These are phyloP conservation scores for Doryteuthis pealeii DNA, from an alignment of 1,140 invertebrate species.

Conservation along the genomic window DNA sequence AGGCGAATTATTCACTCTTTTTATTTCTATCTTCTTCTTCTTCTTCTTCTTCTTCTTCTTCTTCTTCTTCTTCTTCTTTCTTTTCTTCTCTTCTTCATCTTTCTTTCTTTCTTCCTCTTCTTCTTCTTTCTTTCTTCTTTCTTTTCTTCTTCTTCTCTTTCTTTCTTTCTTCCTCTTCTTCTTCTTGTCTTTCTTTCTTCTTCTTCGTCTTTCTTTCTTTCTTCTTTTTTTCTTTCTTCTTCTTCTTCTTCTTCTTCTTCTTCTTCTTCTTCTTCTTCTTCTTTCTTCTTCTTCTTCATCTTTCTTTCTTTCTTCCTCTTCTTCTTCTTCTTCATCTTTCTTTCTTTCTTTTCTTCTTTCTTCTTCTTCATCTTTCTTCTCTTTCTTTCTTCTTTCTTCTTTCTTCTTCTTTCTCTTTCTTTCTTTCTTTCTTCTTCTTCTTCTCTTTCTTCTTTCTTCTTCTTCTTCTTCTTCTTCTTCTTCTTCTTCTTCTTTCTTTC, in stretches of 20 bases:
- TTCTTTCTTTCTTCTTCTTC: background rate
- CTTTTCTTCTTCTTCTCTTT: no score
- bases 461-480: slow-evolving; percentile 3
- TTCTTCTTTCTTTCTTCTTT: no score
- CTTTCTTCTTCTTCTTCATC: background rate
- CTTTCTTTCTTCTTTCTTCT: slow-evolving; percentile 3
- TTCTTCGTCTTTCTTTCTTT: no score
- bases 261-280: slow-evolving; percentile 6
- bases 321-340: background rate
- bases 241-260: slow-evolving; percentile 14
- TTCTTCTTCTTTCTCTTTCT: background rate
- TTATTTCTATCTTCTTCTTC: no score
- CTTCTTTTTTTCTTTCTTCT: slow-evolving; percentile 12
- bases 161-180: no score
- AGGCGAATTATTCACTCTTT: no score
- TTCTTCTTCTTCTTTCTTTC: slow-evolving; percentile 5
- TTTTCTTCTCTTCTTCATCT: no score
- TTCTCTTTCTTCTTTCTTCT: background rate
- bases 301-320: background rate
- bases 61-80: no score
- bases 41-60: no score
- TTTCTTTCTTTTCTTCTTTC: slow-evolving; percentile 12
- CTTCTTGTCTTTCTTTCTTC: no score
- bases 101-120: no score
- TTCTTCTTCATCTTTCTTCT: slow-evolving; percentile 12